A percentile compares a stretch with the other conserved stretches of the same genome.
phyloP scores from a whole-genome alignment of 2,113 vertebrate genomes.

The Ciconia stormi region DNA sequence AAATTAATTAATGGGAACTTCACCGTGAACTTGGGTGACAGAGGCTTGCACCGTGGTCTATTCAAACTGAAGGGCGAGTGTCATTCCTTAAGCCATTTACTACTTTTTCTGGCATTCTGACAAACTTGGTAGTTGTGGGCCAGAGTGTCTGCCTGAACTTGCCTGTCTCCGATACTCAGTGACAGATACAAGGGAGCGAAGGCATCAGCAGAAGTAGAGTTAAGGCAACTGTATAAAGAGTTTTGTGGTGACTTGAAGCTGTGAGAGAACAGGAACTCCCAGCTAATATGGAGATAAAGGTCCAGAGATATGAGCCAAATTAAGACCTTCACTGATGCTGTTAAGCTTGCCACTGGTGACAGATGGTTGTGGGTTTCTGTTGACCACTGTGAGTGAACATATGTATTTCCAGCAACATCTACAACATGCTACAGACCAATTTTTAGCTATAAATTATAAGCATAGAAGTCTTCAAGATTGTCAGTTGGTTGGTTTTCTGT shows the following conservation, averaged over 20 bases:
- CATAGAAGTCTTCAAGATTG: background rate
- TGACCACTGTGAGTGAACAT: background rate
- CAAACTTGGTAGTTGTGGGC: background rate
- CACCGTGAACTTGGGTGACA: background rate
- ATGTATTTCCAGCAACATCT: background rate
- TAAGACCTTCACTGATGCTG: background rate
- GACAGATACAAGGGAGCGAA: background rate
- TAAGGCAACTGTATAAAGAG: background rate
- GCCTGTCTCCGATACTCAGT: background rate
- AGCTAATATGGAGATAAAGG: background rate
- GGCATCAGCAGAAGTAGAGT: background rate
- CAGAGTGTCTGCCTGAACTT: background rate
- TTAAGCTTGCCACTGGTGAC: background rate
- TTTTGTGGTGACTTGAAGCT: background rate
- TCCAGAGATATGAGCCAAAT: background rate
- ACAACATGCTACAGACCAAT: background rate
- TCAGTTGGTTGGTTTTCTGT: background rate
- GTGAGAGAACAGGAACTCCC: background rate
- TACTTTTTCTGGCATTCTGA: background rate
- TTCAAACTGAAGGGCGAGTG: background rate
- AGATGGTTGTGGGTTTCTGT: background rate
- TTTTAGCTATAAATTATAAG: background rate
- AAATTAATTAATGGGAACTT: background rate
- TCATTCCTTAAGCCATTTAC: background rate
- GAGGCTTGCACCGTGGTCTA: background rate